These are phyloP conservation scores for Spilosoma lubricipeda DNA, from an alignment of 2,888 invertebrate genomes.

Conservation along the genomic window DNA sequence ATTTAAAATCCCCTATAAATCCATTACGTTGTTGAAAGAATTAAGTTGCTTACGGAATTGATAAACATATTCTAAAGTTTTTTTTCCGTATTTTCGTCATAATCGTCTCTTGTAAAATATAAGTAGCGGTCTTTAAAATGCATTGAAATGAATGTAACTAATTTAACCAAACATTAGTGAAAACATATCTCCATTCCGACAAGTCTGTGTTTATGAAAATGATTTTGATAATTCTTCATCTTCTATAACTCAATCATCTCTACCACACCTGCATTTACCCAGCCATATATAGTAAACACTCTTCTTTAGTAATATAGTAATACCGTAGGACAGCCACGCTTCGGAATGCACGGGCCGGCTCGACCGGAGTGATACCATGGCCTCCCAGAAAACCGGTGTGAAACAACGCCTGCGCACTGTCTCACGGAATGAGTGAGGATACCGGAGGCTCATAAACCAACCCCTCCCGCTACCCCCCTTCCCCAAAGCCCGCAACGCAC, in stretches of 20 bases:
- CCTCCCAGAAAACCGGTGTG: too few relatives aligned
- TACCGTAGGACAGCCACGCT: too few relatives aligned
- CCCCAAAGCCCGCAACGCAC: too few relatives aligned
- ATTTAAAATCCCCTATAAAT: slow-evolving; percentile 63
- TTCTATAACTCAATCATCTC: background rate
- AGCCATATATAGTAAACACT: too few relatives aligned
- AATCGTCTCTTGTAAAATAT: background rate
- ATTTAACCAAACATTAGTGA: background rate
- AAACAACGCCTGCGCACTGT: too few relatives aligned
- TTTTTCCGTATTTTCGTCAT: background rate
- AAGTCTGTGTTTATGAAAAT: background rate
- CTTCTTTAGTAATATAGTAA: too few relatives aligned
- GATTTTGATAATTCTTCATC: background rate
- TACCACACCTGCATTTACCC: background rate
- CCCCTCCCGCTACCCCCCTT: too few relatives aligned
- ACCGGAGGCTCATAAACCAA: too few relatives aligned
- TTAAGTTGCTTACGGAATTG: slow-evolving; percentile 59
- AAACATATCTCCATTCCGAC: background rate
- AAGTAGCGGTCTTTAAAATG: background rate
- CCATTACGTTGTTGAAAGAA: slow-evolving; percentile 59
- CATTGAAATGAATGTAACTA: background rate
- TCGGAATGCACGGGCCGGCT: too few relatives aligned
- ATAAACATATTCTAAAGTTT: slow-evolving; percentile 18
- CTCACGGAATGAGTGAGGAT: too few relatives aligned
- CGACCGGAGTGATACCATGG: too few relatives aligned